These are phyloP conservation scores for Pseudomyrmex dendroicus DNA, from an alignment of 1,140 invertebrate genomes.

Conservation along the genomic window DNA sequence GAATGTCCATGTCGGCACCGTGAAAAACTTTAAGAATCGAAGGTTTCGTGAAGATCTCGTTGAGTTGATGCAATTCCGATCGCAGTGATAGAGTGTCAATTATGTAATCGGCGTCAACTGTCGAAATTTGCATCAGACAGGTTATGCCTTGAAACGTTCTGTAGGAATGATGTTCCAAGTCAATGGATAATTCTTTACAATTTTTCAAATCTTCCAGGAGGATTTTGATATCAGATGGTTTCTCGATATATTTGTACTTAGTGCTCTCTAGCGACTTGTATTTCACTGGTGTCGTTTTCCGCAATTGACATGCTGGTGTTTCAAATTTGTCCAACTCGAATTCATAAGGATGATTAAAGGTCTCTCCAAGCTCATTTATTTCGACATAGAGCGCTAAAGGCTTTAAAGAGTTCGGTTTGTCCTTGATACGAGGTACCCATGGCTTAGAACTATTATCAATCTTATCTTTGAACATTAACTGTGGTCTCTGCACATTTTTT, in stretches of 20 bases:
- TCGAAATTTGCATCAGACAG: constrained; percentile 98
- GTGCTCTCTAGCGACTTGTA: constrained; percentile 88
- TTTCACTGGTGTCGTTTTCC: constrained; percentile 79
- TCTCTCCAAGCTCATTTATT: constrained; percentile 87
- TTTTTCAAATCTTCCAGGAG: constrained; percentile 89
- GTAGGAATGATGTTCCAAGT: constrained; percentile 96
- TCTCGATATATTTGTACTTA: constrained; percentile 89
- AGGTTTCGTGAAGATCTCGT: constrained; percentile 96
- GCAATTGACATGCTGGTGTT: constrained; percentile 85
- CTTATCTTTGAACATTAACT: constrained; percentile 93
- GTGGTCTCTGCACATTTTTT: constrained; percentile 92
- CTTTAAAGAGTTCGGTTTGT: constrained; percentile 95
- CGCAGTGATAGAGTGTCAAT: constrained; percentile 95
- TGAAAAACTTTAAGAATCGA: constrained; percentile 98
- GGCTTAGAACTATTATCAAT: constrained; percentile 92
- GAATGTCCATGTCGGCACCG: constrained; percentile 94
- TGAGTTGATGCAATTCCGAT: constrained; percentile 93
- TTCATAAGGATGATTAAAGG: constrained; percentile 94
- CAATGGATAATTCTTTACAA: constrained; percentile 92
- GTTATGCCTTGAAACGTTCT: constrained; percentile 94
- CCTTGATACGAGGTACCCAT: constrained; percentile 93
- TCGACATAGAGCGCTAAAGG: constrained; percentile 91
- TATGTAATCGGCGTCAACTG: constrained; percentile 93
- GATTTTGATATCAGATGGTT: constrained; percentile 87
- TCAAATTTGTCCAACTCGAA: constrained; percentile 92